A percentile compares a stretch with the other conserved stretches of the same genome.
Conservation (phyloP, 2,797 vertebrate genomes). For the Coreius guichenoti region DNA sequence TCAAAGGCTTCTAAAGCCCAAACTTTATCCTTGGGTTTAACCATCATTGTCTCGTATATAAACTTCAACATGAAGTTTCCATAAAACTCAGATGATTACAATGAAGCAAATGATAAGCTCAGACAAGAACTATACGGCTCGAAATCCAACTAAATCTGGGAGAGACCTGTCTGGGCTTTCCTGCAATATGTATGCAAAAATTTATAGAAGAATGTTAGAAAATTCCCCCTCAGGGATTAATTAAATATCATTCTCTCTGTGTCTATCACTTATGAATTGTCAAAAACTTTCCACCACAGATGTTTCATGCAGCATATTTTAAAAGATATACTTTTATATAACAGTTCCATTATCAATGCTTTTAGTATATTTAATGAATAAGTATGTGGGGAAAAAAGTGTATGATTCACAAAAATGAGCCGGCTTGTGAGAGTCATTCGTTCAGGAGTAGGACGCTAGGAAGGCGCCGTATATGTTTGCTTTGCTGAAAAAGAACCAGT, state of each 20-base stretch:
- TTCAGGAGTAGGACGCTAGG: too few relatives aligned
- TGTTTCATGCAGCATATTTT: not conserved
- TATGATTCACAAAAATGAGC: too few relatives aligned
- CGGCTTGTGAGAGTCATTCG: too few relatives aligned
- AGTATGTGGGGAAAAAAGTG: too few relatives aligned
- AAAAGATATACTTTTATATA: not conserved
- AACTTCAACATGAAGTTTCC: not conserved
- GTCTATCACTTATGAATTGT: not conserved
- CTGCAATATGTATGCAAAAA: slow-evolving; percentile 26
- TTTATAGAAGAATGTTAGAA: slow-evolving; percentile 10
- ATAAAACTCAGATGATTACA: not conserved
- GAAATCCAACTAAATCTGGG: slow-evolving; percentile 6
- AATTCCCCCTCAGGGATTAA: not conserved
- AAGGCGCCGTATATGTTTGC: too few relatives aligned
- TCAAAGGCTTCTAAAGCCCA: slow-evolving; percentile 5
- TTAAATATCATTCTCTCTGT: not conserved
- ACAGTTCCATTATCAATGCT: not conserved
- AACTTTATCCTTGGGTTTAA: slow-evolving; percentile 8
- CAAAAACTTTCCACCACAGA: not conserved
- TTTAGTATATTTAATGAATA: not conserved
- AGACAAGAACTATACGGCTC: not conserved
- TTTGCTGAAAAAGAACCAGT: too few relatives aligned
- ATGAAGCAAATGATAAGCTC: not conserved
- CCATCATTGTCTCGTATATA: not conserved
- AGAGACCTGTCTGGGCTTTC: slow-evolving; percentile 29